phyloP scores from a whole-genome alignment of 2,113 vertebrate species.

The Platichthys stellatus region DNA sequence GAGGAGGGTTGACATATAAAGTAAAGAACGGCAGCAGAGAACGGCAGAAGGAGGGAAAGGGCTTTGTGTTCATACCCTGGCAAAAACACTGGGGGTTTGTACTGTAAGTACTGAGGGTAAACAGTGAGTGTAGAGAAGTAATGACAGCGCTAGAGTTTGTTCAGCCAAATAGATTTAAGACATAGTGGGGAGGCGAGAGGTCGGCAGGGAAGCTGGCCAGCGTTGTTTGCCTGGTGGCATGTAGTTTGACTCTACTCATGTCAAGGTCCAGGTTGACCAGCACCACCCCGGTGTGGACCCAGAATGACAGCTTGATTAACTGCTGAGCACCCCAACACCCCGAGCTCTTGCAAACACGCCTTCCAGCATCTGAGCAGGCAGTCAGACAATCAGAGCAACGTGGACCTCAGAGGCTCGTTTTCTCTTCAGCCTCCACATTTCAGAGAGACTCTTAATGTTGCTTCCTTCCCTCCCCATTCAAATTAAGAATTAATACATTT shows the following conservation, averaged over 20 bases:
- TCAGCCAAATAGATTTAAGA: slow-evolving; percentile 9
- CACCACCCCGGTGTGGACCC: slow-evolving; percentile 12
- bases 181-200: slow-evolving; percentile 3
- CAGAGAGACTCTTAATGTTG: neutral
- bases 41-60: neutral
- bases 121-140: slow-evolving; percentile 8
- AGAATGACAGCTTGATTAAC: slow-evolving; percentile 69
- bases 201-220: neutral
- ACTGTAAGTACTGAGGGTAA: slow-evolving; percentile 8
- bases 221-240: neutral
- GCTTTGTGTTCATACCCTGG: slow-evolving; percentile 6
- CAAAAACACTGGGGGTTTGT: neutral
- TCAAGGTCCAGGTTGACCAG: slow-evolving; percentile 18
- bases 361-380: slow-evolving; percentile 10
- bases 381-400: neutral
- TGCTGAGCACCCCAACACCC: slow-evolving; percentile 28
- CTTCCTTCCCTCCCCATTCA: neutral
- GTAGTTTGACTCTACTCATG: slow-evolving; percentile 28
- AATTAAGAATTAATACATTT: neutral
- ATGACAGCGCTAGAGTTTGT: slow-evolving; percentile 21
- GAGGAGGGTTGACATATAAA: slow-evolving; percentile 24
- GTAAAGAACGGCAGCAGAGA: slow-evolving; percentile 17
- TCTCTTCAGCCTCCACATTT: neutral
- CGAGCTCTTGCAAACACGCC: slow-evolving; percentile 40
- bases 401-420: slow-evolving; percentile 15